phyloP scores from a whole-genome alignment of 64 coral and sea anemone species.

The Montipora efflorescens region DNA sequence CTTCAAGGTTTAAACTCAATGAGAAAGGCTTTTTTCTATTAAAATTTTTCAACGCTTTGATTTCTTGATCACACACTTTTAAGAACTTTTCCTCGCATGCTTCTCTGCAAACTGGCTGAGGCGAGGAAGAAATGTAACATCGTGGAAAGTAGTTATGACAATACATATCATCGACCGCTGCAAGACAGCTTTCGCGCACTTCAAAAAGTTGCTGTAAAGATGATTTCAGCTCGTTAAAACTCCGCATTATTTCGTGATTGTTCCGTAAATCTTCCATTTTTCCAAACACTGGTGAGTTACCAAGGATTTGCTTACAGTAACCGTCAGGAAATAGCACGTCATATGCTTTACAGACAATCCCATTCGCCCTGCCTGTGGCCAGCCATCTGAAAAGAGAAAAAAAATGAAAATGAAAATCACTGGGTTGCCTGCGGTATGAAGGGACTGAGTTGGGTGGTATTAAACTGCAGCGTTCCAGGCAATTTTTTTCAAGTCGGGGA shows the following conservation, averaged over 20 bases:
- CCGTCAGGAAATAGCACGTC: neutral
- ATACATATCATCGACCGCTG: conserved; percentile 1
- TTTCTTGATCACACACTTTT: neutral
- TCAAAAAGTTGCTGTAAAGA: neutral
- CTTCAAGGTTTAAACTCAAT: too few species aligned
- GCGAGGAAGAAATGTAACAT: neutral
- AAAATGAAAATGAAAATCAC: neutral
- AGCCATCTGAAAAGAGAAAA: neutral
- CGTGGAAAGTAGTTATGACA: conserved; percentile 28
- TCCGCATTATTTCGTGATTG: neutral
- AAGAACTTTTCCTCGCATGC: neutral
- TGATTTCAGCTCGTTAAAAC: neutral
- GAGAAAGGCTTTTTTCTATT: neutral
- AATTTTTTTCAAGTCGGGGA: too few species aligned
- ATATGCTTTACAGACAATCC: neutral
- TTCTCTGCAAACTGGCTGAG: neutral
- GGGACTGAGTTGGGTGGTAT: too few species aligned
- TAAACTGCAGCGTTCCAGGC: too few species aligned
- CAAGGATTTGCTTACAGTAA: conserved; percentile 28
- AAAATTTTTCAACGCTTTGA: neutral
- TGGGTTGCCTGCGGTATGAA: neutral
- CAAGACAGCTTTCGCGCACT: neutral
- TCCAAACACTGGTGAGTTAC: neutral
- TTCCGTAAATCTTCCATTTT: neutral
- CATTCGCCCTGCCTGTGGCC: neutral